A percentile compares a stretch with the other conserved stretches of the same genome.
These are phyloP conservation scores for Scaptomyza flava DNA, from an alignment of 2,888 invertebrate species.

Conservation along the genomic window DNA sequence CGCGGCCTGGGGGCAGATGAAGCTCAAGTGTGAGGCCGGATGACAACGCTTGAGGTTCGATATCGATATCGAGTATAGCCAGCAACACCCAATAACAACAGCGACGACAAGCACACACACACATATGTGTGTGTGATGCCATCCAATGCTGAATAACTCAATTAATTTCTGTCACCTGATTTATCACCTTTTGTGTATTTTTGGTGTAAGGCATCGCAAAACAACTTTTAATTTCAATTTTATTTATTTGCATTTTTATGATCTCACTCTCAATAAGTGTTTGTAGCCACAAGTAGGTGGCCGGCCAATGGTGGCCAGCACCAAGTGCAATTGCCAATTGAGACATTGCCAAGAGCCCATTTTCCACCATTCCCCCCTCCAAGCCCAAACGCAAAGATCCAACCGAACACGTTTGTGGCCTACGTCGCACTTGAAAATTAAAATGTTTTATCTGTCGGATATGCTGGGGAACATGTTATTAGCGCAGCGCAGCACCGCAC, in stretches of 20 bases:
- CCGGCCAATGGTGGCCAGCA: slow-evolving; percentile 12
- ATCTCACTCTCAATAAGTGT: slow-evolving; percentile 43
- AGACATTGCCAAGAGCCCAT: slow-evolving; percentile 60
- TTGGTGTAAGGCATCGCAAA: slow-evolving; percentile 72
- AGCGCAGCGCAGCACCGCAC: slow-evolving; percentile 51
- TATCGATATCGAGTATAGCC: slow-evolving; percentile 61
- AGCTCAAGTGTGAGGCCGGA: slow-evolving; percentile 65
- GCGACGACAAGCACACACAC: slow-evolving; percentile 74
- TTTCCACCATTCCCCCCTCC: neutral
- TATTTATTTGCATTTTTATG: slow-evolving; percentile 68
- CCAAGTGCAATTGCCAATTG: slow-evolving; percentile 62
- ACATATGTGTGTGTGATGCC: slow-evolving; percentile 51
- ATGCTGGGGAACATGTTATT: slow-evolving; percentile 71
- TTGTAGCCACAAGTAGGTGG: slow-evolving; percentile 48
- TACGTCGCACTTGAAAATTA: slow-evolving; percentile 64
- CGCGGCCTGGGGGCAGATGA: slow-evolving; percentile 60
- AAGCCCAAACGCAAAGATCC: neutral
- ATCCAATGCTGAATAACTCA: slow-evolving; percentile 83
- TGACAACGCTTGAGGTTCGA: slow-evolving; percentile 63
- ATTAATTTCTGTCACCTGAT: slow-evolving; percentile 85
- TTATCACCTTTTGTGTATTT: slow-evolving; percentile 83
- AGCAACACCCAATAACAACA: slow-evolving; percentile 73
- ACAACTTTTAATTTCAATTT: slow-evolving; percentile 82
- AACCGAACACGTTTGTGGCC: slow-evolving; percentile 40
- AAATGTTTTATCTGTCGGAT: slow-evolving; percentile 69